These are phyloP conservation scores for Alethe castanea DNA, from an alignment of 2,113 vertebrate genomes.

Conservation along the genomic window DNA sequence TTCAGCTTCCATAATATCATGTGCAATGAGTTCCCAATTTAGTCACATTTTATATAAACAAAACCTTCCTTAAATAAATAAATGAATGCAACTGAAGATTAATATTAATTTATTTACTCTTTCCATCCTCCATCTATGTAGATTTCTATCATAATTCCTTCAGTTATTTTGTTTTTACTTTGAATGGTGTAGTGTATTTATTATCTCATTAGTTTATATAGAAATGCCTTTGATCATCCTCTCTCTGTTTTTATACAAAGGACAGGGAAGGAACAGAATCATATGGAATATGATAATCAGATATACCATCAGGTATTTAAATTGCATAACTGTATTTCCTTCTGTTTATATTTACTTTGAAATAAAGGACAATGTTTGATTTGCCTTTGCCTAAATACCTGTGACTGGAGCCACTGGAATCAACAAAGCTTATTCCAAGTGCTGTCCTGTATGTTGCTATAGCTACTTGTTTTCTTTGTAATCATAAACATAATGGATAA, in stretches of 20 bases:
- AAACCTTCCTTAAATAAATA: background rate
- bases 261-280: background rate
- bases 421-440: background rate
- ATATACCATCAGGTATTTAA: background rate
- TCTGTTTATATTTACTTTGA: background rate
- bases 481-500: background rate
- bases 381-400: background rate
- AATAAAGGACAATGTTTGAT: background rate
- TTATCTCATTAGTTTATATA: background rate
- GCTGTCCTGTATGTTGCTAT: background rate
- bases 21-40: background rate
- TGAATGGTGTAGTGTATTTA: background rate
- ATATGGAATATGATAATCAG: background rate
- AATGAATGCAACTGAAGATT: background rate
- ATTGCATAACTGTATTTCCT: background rate
- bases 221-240: background rate
- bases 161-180: background rate
- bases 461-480: background rate
- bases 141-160: background rate
- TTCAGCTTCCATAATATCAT: background rate
- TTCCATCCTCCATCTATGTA: background rate
- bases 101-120: background rate
- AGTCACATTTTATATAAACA: background rate
- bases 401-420: background rate
- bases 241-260: background rate